Evolutionary conservation across 1,140 invertebrate species (phyloP), one percentile per base, ranked within the genome.

Genomic region (Notospermus geniculatus): DNA sequence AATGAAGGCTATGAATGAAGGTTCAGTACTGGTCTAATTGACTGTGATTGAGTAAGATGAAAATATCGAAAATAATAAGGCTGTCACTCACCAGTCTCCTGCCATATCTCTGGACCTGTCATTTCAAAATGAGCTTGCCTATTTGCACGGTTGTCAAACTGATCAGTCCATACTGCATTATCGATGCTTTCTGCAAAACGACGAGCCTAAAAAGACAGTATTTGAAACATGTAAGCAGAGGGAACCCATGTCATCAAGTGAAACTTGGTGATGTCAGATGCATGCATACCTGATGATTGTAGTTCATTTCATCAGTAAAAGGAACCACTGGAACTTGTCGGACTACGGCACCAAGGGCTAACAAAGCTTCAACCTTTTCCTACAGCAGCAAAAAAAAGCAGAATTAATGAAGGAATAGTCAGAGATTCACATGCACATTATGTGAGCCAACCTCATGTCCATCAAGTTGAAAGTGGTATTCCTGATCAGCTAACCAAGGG

Each of bases 51-150:
- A n/a, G n/a, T n/a, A n/a, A n/a, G n/a, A n/a, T n/a, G n/a, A n/a
- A n/a, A n/a, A n/a, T n/a, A n/a, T n/a, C 32, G 32, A 4, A 36
- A 36, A 15, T 36, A 36, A 36, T 36, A 36, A 36, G 15, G 32
- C n/a, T 5, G 28, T 52, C 23, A 54, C 62, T 22, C 41, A 76
- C 73, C 69, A 32, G 83, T 84, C 66, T 84, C 78, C 36, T 72
- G 59, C 82, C 82, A 84, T 32, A 84, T 84, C 74, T 84, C 83
- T 39, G 83, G 83, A 15, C 83, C 83, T 22, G 83, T 84, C 11
- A 80, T 82, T 57, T 79, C 77, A 22, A 82, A 73, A 60, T 84
- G 83, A 15, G 80, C 79, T 39, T 60, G 57, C 57, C 70, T 72
- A 55, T 84, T 84, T 17, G 80, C 81, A 22, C 68, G 68, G 59